phyloP scores from a whole-genome alignment of 2,797 vertebrate species.

The Knipowitschia caucasica region DNA sequence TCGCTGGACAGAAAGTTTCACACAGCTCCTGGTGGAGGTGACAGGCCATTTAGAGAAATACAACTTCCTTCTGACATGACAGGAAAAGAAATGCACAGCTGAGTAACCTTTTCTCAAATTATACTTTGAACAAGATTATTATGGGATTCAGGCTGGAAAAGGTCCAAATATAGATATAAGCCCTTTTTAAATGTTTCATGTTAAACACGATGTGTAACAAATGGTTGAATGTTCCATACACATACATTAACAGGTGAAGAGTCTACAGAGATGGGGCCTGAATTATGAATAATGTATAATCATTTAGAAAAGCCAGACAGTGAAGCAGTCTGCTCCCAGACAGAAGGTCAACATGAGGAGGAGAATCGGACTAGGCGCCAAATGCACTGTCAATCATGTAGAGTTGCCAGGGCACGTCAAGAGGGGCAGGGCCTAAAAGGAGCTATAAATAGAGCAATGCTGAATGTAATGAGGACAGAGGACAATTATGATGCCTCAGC shows the following conservation, averaged over 20 bases:
- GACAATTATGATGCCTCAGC: slow-evolving; percentile 51
- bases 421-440: slow-evolving; percentile 33
- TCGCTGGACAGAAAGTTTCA: not conserved
- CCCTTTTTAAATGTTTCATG: not conserved
- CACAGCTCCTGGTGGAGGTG: not conserved
- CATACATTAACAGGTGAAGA: not conserved
- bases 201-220: not conserved
- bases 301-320: slow-evolving; percentile 34
- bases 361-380: slow-evolving; percentile 25
- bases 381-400: slow-evolving; percentile 60
- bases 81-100: not conserved
- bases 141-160: no score
- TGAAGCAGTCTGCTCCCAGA: slow-evolving; percentile 40
- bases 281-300: slow-evolving; percentile 33
- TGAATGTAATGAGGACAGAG: slow-evolving; percentile 46
- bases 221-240: not conserved
- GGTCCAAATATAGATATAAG: no score
- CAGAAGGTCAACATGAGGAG: slow-evolving; percentile 54
- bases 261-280: slow-evolving; percentile 11
- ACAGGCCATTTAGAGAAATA: slow-evolving; percentile 11
- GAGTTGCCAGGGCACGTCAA: slow-evolving; percentile 41
- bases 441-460: slow-evolving; percentile 66
- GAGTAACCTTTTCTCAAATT: not conserved
- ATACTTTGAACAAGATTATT: slow-evolving; percentile 1
- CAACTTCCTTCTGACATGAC: slow-evolving; percentile 20